phyloP scores from a whole-genome alignment of 2,888 invertebrate genomes.

The Synanthedon tipuliformis region DNA sequence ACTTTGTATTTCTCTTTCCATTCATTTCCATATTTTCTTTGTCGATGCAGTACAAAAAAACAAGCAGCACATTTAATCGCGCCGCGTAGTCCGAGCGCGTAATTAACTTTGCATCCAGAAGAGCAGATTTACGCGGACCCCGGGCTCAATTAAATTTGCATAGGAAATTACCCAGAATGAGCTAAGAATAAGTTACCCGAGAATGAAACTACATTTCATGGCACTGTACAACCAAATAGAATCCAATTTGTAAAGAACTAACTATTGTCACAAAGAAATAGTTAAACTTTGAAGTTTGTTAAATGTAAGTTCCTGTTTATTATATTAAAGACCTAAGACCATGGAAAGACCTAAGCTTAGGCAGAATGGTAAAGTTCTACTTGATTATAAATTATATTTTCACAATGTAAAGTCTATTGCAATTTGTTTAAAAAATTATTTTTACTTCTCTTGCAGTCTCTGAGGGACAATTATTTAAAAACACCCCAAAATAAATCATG shows the following conservation, averaged over 20 bases:
- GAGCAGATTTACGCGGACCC: conserved; percentile 62
- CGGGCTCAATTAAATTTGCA: conserved; percentile 70
- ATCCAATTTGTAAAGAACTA: background rate
- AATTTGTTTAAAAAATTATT: too few species aligned
- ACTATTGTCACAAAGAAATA: too few species aligned
- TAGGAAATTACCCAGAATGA: conserved; percentile 65
- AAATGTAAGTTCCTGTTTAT: too few species aligned
- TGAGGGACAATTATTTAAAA: too few species aligned
- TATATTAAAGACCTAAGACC: too few species aligned
- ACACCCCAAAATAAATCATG: too few species aligned
- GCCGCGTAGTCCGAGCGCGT: conserved; percentile 46
- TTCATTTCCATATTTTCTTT: conserved; percentile 26
- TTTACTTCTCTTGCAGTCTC: too few species aligned
- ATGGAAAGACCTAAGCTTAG: too few species aligned
- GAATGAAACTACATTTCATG: conserved; percentile 19
- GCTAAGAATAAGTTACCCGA: conserved; percentile 59
- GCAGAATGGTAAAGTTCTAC: too few species aligned
- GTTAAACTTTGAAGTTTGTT: too few species aligned
- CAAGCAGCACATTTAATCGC: conserved; percentile 57
- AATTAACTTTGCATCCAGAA: conserved; percentile 64
- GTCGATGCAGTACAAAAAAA: conserved; percentile 58
- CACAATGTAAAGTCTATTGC: too few species aligned
- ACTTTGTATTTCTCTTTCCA: background rate
- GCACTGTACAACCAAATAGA: background rate
- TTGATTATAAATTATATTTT: too few species aligned